Evolutionary conservation across 2,797 vertebrate species (phyloP).

Genomic region (Enteromius thamalakanensis): DNA sequence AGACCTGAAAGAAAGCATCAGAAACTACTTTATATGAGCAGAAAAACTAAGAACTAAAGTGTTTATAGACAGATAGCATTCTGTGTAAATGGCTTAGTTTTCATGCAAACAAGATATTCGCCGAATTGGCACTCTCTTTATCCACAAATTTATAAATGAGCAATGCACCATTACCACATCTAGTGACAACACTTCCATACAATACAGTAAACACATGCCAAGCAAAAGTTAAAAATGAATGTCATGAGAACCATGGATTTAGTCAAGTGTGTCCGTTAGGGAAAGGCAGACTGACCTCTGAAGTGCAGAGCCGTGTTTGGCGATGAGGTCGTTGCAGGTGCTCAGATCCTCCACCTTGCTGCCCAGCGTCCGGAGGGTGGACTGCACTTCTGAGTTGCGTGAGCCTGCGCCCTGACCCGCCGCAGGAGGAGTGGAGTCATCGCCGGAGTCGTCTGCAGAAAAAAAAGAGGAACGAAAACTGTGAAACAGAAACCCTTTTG

Average conservation of each 20-base stretch:
- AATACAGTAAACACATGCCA: neutral
- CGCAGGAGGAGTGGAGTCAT: constrained; percentile 81
- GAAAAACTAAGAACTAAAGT: neutral
- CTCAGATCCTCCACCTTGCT: constrained; percentile 95
- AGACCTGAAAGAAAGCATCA: constrained; percentile 80
- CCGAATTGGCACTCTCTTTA: too few species aligned
- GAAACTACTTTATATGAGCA: neutral
- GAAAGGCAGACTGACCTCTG: constrained; percentile 78
- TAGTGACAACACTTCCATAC: too few species aligned
- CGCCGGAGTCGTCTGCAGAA: constrained; percentile 89
- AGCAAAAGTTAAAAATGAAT: neutral
- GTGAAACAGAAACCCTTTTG: neutral
- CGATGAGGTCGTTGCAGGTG: constrained; percentile 96
- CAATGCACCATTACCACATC: too few species aligned
- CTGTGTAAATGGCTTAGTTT: too few species aligned
- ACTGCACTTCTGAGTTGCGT: constrained; percentile 91
- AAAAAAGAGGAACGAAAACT: neutral
- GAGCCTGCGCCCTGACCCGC: constrained; percentile 74
- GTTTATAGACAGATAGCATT: neutral
- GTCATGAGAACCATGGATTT: neutral
- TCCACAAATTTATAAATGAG: too few species aligned
- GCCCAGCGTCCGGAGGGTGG: constrained; percentile 86
- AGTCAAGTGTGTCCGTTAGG: neutral
- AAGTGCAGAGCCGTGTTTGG: constrained; percentile 94
- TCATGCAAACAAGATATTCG: too few species aligned